Evolutionary conservation across 2,888 invertebrate genomes (phyloP).

Genomic region (Tetranychus truncatus): DNA sequence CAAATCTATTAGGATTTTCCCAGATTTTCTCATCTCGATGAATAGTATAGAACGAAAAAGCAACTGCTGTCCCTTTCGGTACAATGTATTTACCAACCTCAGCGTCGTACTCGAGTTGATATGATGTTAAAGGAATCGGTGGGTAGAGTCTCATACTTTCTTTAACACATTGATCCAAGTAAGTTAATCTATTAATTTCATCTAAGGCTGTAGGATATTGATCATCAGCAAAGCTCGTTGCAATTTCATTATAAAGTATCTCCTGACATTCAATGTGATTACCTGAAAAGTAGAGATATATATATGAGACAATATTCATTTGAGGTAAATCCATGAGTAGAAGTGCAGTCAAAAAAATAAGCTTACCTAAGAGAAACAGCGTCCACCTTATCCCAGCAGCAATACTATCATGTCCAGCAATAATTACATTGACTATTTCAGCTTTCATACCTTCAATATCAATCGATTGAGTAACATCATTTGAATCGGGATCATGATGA

Average conservation of each 20-base stretch:
- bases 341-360: neutral
- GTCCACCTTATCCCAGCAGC: neutral
- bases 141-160: neutral
- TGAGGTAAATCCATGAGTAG: too few relatives aligned
- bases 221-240: neutral
- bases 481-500: neutral
- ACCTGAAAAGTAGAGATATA: neutral
- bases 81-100: neutral
- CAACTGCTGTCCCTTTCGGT: conserved; percentile 35
- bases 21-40: conserved; percentile 42
- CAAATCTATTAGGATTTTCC: conserved; percentile 40
- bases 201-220: neutral
- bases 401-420: neutral
- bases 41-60: conserved; percentile 42
- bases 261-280: neutral
- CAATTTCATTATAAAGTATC: neutral
- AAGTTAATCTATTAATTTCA: neutral
- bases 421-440: neutral
- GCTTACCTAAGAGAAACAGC: neutral
- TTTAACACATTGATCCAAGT: neutral
- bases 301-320: too few relatives aligned
- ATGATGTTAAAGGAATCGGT: neutral
- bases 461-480: neutral
- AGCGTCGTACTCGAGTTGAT: neutral
- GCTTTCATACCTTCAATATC: neutral